Evolutionary conservation across 2,888 invertebrate species (phyloP).

Genomic region (Heliconius ethilla): DNA sequence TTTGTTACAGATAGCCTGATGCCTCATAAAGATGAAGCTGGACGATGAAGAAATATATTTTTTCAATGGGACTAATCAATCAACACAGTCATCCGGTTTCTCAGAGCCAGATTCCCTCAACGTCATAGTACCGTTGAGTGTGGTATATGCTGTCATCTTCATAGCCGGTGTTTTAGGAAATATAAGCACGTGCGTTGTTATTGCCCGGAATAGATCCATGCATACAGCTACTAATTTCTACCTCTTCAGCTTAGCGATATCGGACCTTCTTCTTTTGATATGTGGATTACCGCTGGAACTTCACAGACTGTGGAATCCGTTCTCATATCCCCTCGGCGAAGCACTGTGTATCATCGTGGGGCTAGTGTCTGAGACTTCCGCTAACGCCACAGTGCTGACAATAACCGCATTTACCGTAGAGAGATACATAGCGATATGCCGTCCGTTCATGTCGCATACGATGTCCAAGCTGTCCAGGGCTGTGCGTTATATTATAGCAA

Average conservation of each 20-base stretch:
- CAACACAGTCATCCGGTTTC: conserved; percentile 52
- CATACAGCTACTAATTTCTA: conserved; percentile 93
- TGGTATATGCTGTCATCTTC: conserved; percentile 86
- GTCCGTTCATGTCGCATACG: conserved; percentile 91
- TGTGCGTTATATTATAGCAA: conserved; percentile 86
- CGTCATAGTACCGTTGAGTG: conserved; percentile 85
- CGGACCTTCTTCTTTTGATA: conserved; percentile 87
- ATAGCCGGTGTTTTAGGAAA: conserved; percentile 90
- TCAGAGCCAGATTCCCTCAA: conserved; percentile 81
- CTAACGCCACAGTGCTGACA: conserved; percentile 91
- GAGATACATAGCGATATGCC: conserved; percentile 92
- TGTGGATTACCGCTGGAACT: conserved; percentile 92
- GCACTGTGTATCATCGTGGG: conserved; percentile 88
- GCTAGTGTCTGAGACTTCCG: conserved; percentile 92
- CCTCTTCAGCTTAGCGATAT: conserved; percentile 89
- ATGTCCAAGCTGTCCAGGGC: conserved; percentile 92
- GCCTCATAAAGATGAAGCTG: no score
- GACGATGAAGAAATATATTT: conserved; percentile 28
- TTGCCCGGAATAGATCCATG: conserved; percentile 89
- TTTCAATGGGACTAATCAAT: conserved; percentile 62
- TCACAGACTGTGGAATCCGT: conserved; percentile 87
- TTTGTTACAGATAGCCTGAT: no score
- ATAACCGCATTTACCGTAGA: conserved; percentile 95
- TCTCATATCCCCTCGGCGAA: conserved; percentile 88
- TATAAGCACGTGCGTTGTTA: conserved; percentile 89